Base-by-base conservation (phyloP, 2,888 invertebrate species). In the Dermolepida albohirtum region DNA sequence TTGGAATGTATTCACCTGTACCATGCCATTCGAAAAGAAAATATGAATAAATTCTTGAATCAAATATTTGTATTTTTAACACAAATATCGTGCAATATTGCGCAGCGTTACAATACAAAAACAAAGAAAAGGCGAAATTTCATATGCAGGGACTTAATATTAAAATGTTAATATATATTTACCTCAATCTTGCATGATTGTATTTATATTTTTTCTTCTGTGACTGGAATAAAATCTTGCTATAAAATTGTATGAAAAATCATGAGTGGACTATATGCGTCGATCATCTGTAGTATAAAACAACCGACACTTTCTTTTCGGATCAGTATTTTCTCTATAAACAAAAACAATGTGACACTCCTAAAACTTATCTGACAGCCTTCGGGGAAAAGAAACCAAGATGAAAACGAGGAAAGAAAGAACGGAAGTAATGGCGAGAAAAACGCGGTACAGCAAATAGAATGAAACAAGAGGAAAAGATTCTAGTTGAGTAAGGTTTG, bases 401-500 rank as follows among this genome's bases (percentile, higher is more conserved):
- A 43, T 47, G 34, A 34, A 59, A 11, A 16, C 10, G 34, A n/a
- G 6, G 34, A 17, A 49, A 47, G 47, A 47, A 34, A 34, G 44
- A 59, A 14, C 43, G 39, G 39, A 27, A 44, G 43, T 22, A 22
- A 49, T 34, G 10, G 34, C 8, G 49, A 43, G 57, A 41, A 54
- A 39, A 40, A 17, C 43, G 57, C 12, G 49, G 27, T 16, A 62
- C 17, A 62, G 39, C 47, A 49, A 49, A 62, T 27, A 54, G 64
- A 16, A 50, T 27, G 51, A 59, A 59, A 62, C 34, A 34, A 47
- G 34, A 49, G 44, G 40, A 71, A 71, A 59, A 70, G 22, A 22
- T 22, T 68, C 66, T 39, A 64, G 65, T 72, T 68, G 70, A 71
- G 68, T 71, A 68, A 68, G 70, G 63, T 51, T 55, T 69, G 70